Evolutionary conservation across 2,888 invertebrate species (phyloP).

Genomic region (Phortica okadai): DNA sequence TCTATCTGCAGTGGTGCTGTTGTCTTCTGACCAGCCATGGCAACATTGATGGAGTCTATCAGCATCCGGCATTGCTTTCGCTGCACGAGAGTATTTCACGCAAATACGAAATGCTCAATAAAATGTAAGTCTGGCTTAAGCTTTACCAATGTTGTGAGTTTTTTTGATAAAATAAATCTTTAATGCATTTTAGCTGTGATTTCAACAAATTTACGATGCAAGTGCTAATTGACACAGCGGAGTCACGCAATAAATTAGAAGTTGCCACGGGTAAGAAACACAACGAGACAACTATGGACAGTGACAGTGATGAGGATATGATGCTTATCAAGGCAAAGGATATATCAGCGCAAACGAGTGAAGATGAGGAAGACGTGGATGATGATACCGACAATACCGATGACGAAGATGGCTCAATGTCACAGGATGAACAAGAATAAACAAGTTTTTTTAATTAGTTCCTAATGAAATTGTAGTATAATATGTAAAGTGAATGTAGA

Average conservation of each 20-base stretch:
- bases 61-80: slow-evolving; percentile 82
- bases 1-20: slow-evolving; percentile 89
- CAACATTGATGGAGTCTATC: slow-evolving; percentile 79
- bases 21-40: slow-evolving; percentile 83
- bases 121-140: slow-evolving; percentile 83
- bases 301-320: slow-evolving; percentile 68
- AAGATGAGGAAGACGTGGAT: slow-evolving; percentile 39
- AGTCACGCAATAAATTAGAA: slow-evolving; percentile 40
- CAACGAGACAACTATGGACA: slow-evolving; percentile 44
- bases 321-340: slow-evolving; percentile 55
- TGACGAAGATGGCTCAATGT: slow-evolving; percentile 51
- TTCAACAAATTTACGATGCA: slow-evolving; percentile 91
- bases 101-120: slow-evolving; percentile 88
- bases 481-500: slow-evolving; percentile 46
- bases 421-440: slow-evolving; percentile 49
- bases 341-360: slow-evolving; percentile 49
- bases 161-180: slow-evolving; percentile 26
- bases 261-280: not conserved
- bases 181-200: slow-evolving; percentile 83
- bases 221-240: slow-evolving; percentile 80
- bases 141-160: not conserved
- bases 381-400: slow-evolving; percentile 70
- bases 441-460: slow-evolving; percentile 34
- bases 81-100: slow-evolving; percentile 88
- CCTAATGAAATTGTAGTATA: slow-evolving; percentile 43